Percentiles rank a stretch among this genome's conserved stretches.
phyloP scores from a whole-genome alignment of 2,797 vertebrate genomes.

The Danio kyathit region DNA sequence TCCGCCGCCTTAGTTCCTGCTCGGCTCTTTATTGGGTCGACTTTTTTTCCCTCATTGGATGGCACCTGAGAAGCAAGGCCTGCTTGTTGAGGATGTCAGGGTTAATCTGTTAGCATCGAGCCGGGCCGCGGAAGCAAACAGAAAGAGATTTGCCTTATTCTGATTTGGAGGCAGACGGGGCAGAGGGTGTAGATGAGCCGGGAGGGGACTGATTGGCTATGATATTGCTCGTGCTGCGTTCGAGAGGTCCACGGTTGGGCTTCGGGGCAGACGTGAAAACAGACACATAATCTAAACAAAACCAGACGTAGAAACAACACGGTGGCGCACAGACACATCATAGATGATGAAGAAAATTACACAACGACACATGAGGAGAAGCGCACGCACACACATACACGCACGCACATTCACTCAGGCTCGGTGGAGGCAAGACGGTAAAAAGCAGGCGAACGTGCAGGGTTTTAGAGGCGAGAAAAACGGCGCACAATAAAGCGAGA shows the following conservation, averaged over 20 bases:
- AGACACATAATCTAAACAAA: slow-evolving; percentile 62
- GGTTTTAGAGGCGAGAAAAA: slow-evolving; percentile 95
- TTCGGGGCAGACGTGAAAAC: slow-evolving; percentile 55
- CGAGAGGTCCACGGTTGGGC: slow-evolving; percentile 53
- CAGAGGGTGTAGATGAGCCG: slow-evolving; percentile 53
- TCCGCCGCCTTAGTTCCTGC: slow-evolving; percentile 47
- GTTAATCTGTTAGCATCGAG: slow-evolving; percentile 63
- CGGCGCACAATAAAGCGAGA: slow-evolving; percentile 97
- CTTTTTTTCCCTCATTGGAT: slow-evolving; percentile 64
- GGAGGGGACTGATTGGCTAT: slow-evolving; percentile 61
- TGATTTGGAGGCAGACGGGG: slow-evolving; percentile 52
- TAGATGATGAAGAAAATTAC: slow-evolving; percentile 42
- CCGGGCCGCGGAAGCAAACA: slow-evolving; percentile 48
- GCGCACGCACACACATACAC: slow-evolving; percentile 4
- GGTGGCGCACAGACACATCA: slow-evolving; percentile 27
- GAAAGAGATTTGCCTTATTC: slow-evolving; percentile 63
- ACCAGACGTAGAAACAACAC: slow-evolving; percentile 54
- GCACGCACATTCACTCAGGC: slow-evolving; percentile 31
- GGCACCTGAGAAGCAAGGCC: slow-evolving; percentile 58
- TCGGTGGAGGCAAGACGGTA: slow-evolving; percentile 84
- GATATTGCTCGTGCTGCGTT: slow-evolving; percentile 57
- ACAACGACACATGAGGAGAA: neutral
- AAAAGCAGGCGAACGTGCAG: slow-evolving; percentile 88
- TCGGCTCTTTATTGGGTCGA: slow-evolving; percentile 80
- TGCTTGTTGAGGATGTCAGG: slow-evolving; percentile 65